Evolutionary conservation across 2,888 invertebrate species (phyloP), one percentile per base, ranked within the genome.

Genomic region (Aspidiotus rigidus): DNA sequence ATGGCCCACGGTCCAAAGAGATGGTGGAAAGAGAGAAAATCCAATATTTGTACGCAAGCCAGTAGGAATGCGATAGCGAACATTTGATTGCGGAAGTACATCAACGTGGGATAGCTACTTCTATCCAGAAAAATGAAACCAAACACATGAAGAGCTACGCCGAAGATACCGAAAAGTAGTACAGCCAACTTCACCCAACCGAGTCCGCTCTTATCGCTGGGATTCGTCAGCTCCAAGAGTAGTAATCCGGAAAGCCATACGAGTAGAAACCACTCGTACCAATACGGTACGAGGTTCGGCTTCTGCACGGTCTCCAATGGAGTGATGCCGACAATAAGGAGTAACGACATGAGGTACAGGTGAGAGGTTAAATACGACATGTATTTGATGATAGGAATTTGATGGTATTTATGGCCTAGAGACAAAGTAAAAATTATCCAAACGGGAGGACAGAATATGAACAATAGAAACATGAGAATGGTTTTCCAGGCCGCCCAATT

Each of bases 1-100:
- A 99, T 99, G 44, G 98, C 98, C 99, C 99, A 99, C 0, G 99
- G 99, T 61, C 99, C 99, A 78, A 99, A 99, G 17, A 99, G 83
- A 80, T 99, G 95, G 79, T 99, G 99, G 78, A 99, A 99, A 39
- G 97, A 97, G 62, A 99, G 82, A 79, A 99, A 99, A 81, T 95
- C 94, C 76, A 98, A 82, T 76, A 98, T 93, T 81, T 98, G 96
- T 62, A 99, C 95, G 80, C 98, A 99, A 69, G 96, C 95, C 75
- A 97, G 82, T 72, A 99, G 83, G 78, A 99, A 89, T 70, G 95
- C 92, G 76, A 97, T 82, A 0, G 97, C 98, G 77, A 99, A 93
- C 77, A 98, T 85, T 79, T 99, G 97, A 81, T 99, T 99, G 72
- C 98, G 85, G 74, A 95, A 86, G 80, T 96, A 99, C 80, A 99